phyloP scores from a whole-genome alignment of 2,113 vertebrate species.

The Notarius lentiginosus region DNA sequence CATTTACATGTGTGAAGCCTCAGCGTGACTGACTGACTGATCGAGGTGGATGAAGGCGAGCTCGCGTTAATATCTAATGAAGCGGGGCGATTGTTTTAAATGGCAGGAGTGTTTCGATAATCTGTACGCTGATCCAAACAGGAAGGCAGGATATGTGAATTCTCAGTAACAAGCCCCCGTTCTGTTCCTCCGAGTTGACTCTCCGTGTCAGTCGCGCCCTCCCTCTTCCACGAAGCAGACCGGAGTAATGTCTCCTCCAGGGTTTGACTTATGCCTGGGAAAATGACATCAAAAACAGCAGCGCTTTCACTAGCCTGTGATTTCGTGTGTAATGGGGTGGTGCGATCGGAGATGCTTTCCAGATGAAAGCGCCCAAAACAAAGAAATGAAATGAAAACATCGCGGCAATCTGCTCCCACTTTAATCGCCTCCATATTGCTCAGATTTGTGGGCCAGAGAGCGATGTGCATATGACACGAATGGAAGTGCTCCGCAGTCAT shows the following conservation, averaged over 20 bases:
- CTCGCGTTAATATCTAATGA: constrained; percentile 52
- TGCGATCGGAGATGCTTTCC: constrained; percentile 35
- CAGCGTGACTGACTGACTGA: constrained; percentile 14
- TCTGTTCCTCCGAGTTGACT: neutral
- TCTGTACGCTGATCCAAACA: constrained; percentile 41
- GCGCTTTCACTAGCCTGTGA: constrained; percentile 36
- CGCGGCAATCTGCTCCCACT: constrained; percentile 40
- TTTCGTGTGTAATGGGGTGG: constrained; percentile 38
- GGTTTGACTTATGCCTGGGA: constrained; percentile 47
- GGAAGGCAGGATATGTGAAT: constrained; percentile 15
- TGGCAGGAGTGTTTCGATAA: constrained; percentile 38
- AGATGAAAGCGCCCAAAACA: constrained; percentile 40
- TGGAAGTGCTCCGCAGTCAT: constrained; percentile 16
- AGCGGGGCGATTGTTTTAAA: constrained; percentile 46
- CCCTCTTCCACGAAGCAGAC: constrained; percentile 6
- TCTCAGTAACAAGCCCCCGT: neutral
- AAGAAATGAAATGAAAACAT: constrained; percentile 40
- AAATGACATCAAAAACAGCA: constrained; percentile 42
- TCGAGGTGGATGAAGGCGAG: constrained; percentile 31
- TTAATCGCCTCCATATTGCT: constrained; percentile 45
- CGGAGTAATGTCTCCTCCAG: constrained; percentile 33
- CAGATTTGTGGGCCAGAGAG: constrained; percentile 24
- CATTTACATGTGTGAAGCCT: neutral
- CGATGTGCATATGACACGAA: constrained; percentile 27
- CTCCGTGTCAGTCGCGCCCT: neutral